Percentiles rank a stretch among this genome's conserved stretches.
Conservation (phyloP, 2,888 invertebrate genomes). For the Limnephilus marmoratus region DNA sequence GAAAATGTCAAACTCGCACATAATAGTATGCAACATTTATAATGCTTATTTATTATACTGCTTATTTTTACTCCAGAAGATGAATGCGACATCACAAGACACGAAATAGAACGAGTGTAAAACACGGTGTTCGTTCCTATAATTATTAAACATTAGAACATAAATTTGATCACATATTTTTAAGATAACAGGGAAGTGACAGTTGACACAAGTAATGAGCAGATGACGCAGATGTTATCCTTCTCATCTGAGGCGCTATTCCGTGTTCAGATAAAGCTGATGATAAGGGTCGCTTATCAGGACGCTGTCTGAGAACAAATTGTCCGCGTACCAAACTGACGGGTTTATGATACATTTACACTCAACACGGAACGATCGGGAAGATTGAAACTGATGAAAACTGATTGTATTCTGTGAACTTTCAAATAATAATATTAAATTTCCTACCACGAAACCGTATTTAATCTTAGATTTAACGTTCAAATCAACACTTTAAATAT, state of each 20-base stretch:
- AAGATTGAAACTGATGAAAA: background rate
- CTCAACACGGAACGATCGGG: background rate
- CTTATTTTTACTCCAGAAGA: too few relatives aligned
- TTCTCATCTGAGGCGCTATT: background rate
- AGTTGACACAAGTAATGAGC: background rate
- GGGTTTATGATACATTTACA: slow-evolving; percentile 10
- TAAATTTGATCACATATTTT: background rate
- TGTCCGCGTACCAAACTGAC: slow-evolving; percentile 23
- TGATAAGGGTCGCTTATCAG: slow-evolving; percentile 47
- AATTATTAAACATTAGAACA: background rate
- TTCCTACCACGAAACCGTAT: background rate
- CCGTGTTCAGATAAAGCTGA: slow-evolving; percentile 42
- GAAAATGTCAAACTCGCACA: too few relatives aligned
- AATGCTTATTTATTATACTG: too few relatives aligned
- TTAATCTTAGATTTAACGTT: background rate
- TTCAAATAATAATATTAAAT: background rate
- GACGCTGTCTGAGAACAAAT: slow-evolving; percentile 47
- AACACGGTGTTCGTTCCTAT: background rate
- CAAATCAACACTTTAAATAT: background rate
- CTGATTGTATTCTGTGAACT: background rate
- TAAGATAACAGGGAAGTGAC: background rate
- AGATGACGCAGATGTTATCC: background rate
- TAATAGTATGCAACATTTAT: too few relatives aligned
- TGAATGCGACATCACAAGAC: background rate
- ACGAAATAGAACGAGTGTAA: background rate